These are phyloP conservation scores for Excalfactoria chinensis DNA, from an alignment of 2,113 vertebrate genomes.

Conservation along the genomic window DNA sequence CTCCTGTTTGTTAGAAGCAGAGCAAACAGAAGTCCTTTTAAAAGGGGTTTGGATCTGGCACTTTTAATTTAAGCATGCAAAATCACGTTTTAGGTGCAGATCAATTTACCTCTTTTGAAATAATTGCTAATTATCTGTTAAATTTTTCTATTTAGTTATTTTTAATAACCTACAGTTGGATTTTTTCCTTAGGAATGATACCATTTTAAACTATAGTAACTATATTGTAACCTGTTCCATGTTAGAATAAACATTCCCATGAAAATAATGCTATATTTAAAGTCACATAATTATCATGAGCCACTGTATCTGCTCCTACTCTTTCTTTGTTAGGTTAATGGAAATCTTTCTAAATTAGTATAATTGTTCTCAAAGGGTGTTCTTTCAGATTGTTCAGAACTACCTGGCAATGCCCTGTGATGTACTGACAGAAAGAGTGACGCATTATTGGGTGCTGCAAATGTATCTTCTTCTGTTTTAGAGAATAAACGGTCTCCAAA, in stretches of 20 bases:
- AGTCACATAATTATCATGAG: neutral
- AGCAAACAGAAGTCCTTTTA: neutral
- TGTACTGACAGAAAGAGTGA: neutral
- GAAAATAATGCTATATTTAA: neutral
- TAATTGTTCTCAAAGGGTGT: neutral
- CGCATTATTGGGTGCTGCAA: neutral
- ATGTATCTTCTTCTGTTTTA: slow-evolving; percentile 42
- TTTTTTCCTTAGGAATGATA: neutral
- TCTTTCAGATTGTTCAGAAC: neutral
- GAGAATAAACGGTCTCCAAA: slow-evolving; percentile 81
- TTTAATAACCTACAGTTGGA: neutral
- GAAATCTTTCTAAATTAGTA: neutral
- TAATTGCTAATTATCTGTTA: neutral
- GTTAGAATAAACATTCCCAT: neutral
- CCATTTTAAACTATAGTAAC: neutral
- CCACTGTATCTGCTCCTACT: neutral
- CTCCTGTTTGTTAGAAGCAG: neutral
- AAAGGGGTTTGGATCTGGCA: neutral
- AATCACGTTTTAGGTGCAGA: neutral
- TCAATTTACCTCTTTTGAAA: neutral
- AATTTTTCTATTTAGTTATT: neutral
- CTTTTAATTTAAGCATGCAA: neutral
- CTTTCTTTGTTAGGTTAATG: neutral
- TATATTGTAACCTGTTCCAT: neutral
- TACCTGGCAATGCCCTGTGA: neutral